Evolutionary conservation across 2,888 invertebrate species (phyloP), one percentile per base, ranked within the genome.

Genomic region (Teleiodes luculella): DNA sequence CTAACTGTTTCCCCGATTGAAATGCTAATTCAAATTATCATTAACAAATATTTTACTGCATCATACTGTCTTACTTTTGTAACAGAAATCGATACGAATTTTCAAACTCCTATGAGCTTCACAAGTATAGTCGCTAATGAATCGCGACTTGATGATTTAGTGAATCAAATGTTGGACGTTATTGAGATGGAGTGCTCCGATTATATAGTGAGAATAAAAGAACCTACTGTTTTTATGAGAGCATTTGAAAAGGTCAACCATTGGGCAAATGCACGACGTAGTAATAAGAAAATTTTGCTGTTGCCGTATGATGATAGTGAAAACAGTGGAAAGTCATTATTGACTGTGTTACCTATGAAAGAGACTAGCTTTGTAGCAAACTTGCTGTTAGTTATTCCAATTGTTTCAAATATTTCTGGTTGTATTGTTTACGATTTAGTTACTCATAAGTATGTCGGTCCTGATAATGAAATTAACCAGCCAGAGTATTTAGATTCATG

Each of bases 101-200:
- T 80, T 14, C 57, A 57, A 20, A 55, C 67, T 7, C 57, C 73
- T 28, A 57, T 59, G 18, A 69, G 63, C 56, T 78, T 75, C 54
- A 74, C 73, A 13, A 67, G 66, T 51, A 66, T 86, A 18, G 54
- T 58, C 31, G 70, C 70, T 3, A 69, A 74, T 55, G 62, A 64
- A 2, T 67, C 62, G 7, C 5, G 18, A 36, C 11, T 10, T 36
- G 63, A 68, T 28, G 62, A 64, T 54, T 59, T 86, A 0, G 59
- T 66, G 7, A 51, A 70, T 8, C 69, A 75, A 47, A 62, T 87
- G 57, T 54, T 83, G 0, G 58, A 71, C 20, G 74, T 78, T 1
- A 83, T 85, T 1, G 89, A 90, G 71, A 78, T 74, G 41, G 90
- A 89, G 10, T 91, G 91, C 67, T 86, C 87, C 10, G 90, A 87